A percentile compares a stretch with the other conserved stretches of the same genome.
Conservation (phyloP, 2,113 vertebrate species). For the Perognathus longimembris region DNA sequence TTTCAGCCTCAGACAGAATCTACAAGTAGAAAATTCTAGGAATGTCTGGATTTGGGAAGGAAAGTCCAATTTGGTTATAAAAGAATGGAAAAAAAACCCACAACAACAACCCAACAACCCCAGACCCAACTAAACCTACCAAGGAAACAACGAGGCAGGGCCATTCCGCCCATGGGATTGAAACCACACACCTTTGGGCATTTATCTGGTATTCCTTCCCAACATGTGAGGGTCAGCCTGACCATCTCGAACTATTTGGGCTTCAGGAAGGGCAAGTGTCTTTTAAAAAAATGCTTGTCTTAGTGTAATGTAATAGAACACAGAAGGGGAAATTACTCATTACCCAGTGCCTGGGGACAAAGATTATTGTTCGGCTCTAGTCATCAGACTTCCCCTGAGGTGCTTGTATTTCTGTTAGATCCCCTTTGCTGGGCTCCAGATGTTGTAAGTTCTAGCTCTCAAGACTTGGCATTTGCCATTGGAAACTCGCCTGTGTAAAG, state of each 20-base stretch:
- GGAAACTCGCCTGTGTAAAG: neutral
- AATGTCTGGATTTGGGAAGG: constrained; percentile 21
- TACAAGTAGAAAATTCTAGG: constrained; percentile 40
- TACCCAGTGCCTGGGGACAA: constrained; percentile 4
- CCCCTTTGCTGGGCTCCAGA: constrained; percentile 21
- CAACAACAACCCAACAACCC: neutral
- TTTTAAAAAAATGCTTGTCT: constrained; percentile 24
- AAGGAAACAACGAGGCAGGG: neutral
- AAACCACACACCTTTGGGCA: neutral
- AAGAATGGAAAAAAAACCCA: neutral
- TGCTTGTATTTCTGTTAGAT: neutral
- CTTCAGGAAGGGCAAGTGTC: neutral
- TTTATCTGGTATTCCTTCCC: neutral
- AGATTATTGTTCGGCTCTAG: constrained; percentile 12
- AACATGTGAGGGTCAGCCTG: neutral
- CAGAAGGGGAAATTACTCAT: constrained; percentile 55
- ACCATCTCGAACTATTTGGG: neutral
- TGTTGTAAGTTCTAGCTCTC: neutral
- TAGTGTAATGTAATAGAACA: constrained; percentile 25
- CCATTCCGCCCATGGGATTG: neutral
- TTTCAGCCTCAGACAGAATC: neutral
- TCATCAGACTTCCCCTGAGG: neutral
- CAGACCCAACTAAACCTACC: neutral
- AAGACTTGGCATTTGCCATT: constrained; percentile 1
- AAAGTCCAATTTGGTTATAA: neutral